phyloP scores from a whole-genome alignment of 2,888 invertebrate species.

The Agrilus biguttatus region DNA sequence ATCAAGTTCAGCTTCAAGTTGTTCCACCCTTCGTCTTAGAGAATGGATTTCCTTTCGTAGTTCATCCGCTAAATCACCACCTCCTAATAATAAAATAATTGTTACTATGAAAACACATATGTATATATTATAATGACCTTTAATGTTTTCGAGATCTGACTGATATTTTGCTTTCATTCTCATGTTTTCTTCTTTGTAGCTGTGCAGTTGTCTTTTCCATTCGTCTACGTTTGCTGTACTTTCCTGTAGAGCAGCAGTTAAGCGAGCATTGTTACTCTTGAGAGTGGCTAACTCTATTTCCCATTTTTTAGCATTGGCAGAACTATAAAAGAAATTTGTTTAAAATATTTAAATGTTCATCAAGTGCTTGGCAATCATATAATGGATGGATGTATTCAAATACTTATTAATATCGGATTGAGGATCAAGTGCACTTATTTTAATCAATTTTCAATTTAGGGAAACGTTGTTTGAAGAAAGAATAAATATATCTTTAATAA shows the following conservation, averaged over 20 bases:
- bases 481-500: no score
- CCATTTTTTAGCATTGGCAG: slow-evolving; percentile 97
- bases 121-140: slow-evolving; percentile 27
- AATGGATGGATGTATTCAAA: no score
- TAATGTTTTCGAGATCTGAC: slow-evolving; percentile 54
- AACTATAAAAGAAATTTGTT: slow-evolving; percentile 39
- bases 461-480: no score
- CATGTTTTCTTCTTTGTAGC: slow-evolving; percentile 81
- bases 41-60: slow-evolving; percentile 58
- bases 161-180: slow-evolving; percentile 62
- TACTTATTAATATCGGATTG: no score
- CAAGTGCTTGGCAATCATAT: no score
- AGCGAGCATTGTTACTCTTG: slow-evolving; percentile 88
- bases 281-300: slow-evolving; percentile 91
- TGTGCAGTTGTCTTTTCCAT: slow-evolving; percentile 93
- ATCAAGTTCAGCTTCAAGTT: slow-evolving; percentile 66
- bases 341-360: slow-evolving; percentile 1
- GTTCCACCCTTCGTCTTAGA: slow-evolving; percentile 67
- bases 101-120: background rate
- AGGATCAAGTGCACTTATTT: no score
- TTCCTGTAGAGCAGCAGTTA: slow-evolving; percentile 89
- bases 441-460: no score
- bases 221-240: slow-evolving; percentile 96
- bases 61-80: slow-evolving; percentile 61
- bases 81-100: slow-evolving; percentile 23